Conservation (phyloP, 53 echinoderm and acorn worm species). For the Holothuria leucospilota region DNA sequence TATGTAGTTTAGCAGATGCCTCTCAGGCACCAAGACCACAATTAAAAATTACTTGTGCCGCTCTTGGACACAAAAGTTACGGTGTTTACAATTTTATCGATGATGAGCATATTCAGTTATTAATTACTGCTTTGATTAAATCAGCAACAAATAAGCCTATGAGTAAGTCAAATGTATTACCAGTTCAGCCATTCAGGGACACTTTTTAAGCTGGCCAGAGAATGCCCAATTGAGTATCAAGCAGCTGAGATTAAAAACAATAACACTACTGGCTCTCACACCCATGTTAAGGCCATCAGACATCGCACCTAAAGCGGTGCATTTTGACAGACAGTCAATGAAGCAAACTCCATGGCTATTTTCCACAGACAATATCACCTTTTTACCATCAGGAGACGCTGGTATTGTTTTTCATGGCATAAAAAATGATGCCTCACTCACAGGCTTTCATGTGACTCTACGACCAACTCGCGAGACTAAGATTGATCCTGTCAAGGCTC, state of each 20-base stretch:
- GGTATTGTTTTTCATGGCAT: conserved; percentile 46
- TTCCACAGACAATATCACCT: conserved; percentile 32
- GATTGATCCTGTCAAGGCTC: conserved; percentile 48
- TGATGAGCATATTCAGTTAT: neutral
- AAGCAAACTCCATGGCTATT: conserved; percentile 4
- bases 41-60: conserved; percentile 20
- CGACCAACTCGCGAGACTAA: conserved; percentile 21
- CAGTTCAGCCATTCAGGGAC: conserved; percentile 37
- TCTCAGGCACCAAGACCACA: conserved; percentile 3
- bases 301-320: conserved; percentile 55
- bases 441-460: conserved; percentile 47
- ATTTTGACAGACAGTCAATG: conserved; percentile 1
- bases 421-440: conserved; percentile 54
- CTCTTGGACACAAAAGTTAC: conserved; percentile 5
- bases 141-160: conserved; percentile 54
- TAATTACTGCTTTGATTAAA: conserved; percentile 33
- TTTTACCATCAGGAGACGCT: conserved; percentile 33
- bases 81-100: conserved; percentile 25
- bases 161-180: conserved; percentile 46
- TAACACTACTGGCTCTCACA: conserved; percentile 38
- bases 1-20: conserved; percentile 11
- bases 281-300: conserved; percentile 65
- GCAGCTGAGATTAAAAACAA: conserved; percentile 42
- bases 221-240: conserved; percentile 21
- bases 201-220: conserved; percentile 39